Evolutionary conservation across 2,888 invertebrate species (phyloP), one percentile per base, ranked within the genome.

Genomic region (Mycalesis mineus): DNA sequence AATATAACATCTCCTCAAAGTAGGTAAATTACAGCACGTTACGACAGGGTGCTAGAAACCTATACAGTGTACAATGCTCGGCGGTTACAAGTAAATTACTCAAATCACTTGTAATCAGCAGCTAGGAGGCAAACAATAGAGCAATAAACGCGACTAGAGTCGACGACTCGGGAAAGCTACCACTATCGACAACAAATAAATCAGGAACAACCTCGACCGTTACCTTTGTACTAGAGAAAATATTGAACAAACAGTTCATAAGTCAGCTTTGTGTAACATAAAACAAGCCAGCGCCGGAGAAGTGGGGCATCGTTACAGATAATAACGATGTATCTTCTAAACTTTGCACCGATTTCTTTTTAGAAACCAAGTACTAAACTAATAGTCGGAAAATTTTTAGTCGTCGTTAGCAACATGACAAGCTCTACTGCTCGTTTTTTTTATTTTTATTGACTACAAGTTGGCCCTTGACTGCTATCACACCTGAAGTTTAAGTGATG

Each of bases 141-240:
- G 86, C 80, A 79, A 84, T 88, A 88, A 88, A 79, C 70, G 77
- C 73, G 73, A 79, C 76, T 72, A 72, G 73, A 75, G 67, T 72
- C 75, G 72, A 75, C 74, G 67, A 69, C 67, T 69, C 65, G 78
- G 77, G 84, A 84, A 84, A 86, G 87, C 79, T 75, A 76, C 79
- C 74, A 78, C 73, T 81, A 85, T 85, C 83, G 83, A 73, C 80
- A 77, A 78, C 74, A 77, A 73, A 85, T 86, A 88, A 86, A 87
- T 87, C 80, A 84, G 69, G 78, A 70, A 76, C 74, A 75, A 79
- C 74, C 74, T 77, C 73, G 66, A 78, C 72, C 74, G 73, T 72
- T 75, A 73, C 74, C 70, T 65, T 64, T 65, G 55, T 52, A 39
- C 55, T 41, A 17, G 37, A 62, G 51, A 56, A 49, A 49, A 68